Base-by-base conservation (phyloP, 2,888 invertebrate species). In the Drosophila pseudotalamancana region DNA sequence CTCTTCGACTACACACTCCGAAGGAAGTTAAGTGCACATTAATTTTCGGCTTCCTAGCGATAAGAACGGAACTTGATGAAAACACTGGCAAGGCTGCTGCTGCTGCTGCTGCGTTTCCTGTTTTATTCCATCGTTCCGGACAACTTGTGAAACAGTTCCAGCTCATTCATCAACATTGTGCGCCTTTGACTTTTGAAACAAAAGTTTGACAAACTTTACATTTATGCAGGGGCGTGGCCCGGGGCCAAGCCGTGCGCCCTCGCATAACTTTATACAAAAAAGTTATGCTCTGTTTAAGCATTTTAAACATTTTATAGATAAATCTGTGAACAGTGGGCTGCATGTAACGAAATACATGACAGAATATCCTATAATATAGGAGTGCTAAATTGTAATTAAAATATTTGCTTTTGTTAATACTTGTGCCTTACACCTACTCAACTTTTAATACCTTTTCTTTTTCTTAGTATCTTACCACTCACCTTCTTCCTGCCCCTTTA, bases 141-240 rank as follows among this genome's bases (percentile, higher is more conserved):
- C 11, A 18, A 40, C 60, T 65, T 43, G 51, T 61, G 40, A 67
- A 57, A 64, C 62, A 64, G 54, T 62, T 68, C 57, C 60, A 73
- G 62, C 79, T 64, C 80, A 80, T 80, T 80, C 80, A 80, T 80
- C 80, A 80, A 66, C 66, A 70, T 77, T 72, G 62, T 66, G 69
- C 65, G 70, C 67, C 84, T 83, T 81, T 83, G 80, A 83, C 80
- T 80, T 81, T 72, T 68, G 77, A 60, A 83, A 75, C 84, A 83
- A 81, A 83, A 80, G 65, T 80, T 81, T 83, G 77, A 72, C 77
- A 81, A 83, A 75, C 72, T 81, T 81, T 75, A 43, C 70, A 72
- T 72, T 74, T 66, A 50, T 59, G 49, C 43, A 49, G 51, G 46
- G 62, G 57, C 21, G 37, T 18, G 18, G 29, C 9, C 35, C 18